Evolutionary conservation across 1,140 invertebrate genomes (phyloP).

Genomic region (Colletes latitarsis): DNA sequence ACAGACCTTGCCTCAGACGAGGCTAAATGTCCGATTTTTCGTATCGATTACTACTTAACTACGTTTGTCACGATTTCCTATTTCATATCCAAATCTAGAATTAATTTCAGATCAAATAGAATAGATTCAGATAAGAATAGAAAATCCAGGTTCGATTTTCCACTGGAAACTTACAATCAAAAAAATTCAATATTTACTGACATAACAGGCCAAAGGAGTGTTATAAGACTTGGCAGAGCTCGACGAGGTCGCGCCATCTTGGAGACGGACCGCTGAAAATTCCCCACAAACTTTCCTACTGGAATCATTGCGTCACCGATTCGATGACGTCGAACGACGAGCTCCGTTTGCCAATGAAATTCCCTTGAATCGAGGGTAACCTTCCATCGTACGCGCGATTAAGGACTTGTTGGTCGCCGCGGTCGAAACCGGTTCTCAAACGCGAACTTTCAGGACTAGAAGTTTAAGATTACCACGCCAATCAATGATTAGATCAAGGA

Average conservation of each 20-base stretch:
- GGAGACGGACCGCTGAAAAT: not conserved
- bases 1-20: too few species aligned
- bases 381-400: not conserved
- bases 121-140: too few species aligned
- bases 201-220: not conserved
- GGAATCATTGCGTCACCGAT: too few species aligned
- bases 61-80: too few species aligned
- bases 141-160: not conserved
- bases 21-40: too few species aligned
- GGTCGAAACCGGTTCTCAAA: constrained; percentile 9
- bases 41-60: too few species aligned
- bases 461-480: constrained; percentile 59
- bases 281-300: not conserved
- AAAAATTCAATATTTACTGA: constrained; percentile 29
- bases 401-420: too few species aligned
- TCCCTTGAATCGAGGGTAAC: not conserved
- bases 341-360: not conserved
- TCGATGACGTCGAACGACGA: not conserved
- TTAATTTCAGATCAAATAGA: too few species aligned
- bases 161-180: too few species aligned
- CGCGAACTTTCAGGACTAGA: constrained; percentile 36
- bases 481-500: constrained; percentile 61
- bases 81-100: too few species aligned
- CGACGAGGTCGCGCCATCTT: constrained; percentile 12
- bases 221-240: constrained; percentile 23